Percentiles rank a stretch among this genome's conserved stretches.
Evolutionary conservation across 2,888 invertebrate genomes (phyloP).

Genomic region (Fissipunctia ypsillon): DNA sequence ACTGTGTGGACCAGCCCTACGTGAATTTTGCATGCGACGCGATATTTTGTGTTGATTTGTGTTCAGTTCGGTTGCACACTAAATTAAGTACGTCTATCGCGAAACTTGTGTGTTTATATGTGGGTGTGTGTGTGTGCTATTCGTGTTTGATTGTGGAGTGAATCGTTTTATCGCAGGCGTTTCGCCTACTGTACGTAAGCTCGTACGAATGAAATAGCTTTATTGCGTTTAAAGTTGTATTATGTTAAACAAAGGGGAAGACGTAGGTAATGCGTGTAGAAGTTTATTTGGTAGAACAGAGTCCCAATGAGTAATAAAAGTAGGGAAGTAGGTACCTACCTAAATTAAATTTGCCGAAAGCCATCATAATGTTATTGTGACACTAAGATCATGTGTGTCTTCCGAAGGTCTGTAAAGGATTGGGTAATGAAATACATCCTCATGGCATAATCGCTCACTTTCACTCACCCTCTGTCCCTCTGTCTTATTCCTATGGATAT

Average conservation of each 20-base stretch:
- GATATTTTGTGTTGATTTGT: conserved; percentile 62
- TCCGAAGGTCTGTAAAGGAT: too few species aligned
- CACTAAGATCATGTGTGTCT: too few species aligned
- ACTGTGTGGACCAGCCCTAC: conserved; percentile 5
- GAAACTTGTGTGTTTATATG: conserved; percentile 23
- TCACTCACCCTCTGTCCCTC: too few species aligned
- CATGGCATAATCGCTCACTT: too few species aligned
- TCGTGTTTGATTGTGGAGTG: conserved; percentile 35
- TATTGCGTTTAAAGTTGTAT: conserved; percentile 32
- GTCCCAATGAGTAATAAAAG: too few species aligned
- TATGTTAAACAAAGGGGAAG: background rate
- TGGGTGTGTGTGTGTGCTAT: conserved; percentile 13
- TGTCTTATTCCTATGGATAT: too few species aligned
- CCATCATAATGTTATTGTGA: too few species aligned
- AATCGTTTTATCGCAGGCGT: conserved; percentile 45
- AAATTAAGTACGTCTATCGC: conserved; percentile 56
- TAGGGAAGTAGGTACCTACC: too few species aligned
- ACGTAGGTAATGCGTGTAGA: background rate
- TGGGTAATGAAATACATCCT: too few species aligned
- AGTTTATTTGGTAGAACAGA: conserved; percentile 2
- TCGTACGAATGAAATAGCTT: conserved; percentile 17
- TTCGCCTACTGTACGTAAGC: conserved; percentile 26
- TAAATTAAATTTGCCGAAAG: too few species aligned
- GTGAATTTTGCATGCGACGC: conserved; percentile 49
- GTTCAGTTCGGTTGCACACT: conserved; percentile 44